Percentiles rank a stretch among this genome's conserved stretches.
These are phyloP conservation scores for Lamprotornis superbus DNA, from an alignment of 2,113 vertebrate genomes.

Conservation along the genomic window DNA sequence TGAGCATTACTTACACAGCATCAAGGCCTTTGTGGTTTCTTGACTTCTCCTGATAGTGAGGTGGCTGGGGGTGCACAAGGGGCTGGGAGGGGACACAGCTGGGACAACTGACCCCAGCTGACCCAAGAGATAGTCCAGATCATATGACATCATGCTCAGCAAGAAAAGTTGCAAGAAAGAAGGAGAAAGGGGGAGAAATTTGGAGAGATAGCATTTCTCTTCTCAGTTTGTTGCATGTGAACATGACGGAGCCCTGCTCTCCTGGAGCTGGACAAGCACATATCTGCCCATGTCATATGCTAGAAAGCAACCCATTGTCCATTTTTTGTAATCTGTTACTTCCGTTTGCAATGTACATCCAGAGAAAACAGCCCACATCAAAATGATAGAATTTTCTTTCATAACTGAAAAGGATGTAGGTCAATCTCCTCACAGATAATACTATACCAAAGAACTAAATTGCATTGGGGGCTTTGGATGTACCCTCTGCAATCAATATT, in stretches of 20 bases:
- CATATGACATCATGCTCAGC: not conserved
- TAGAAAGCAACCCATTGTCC: not conserved
- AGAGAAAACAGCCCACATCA: not conserved
- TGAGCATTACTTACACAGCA: not conserved
- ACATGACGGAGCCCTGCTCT: accelerated
- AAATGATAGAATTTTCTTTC: not conserved
- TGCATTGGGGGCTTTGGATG: not conserved
- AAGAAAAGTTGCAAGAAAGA: not conserved
- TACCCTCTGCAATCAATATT: not conserved
- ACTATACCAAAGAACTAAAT: not conserved
- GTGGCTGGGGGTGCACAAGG: not conserved
- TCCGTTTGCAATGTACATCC: not conserved
- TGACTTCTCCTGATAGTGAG: accelerated
- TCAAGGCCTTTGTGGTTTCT: not conserved
- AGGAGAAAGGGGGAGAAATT: not conserved
- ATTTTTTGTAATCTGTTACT: not conserved
- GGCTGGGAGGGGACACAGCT: accelerated
- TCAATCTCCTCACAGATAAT: not conserved
- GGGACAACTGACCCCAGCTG: not conserved
- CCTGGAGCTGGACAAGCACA: not conserved
- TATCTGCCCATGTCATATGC: not conserved
- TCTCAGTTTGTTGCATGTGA: accelerated
- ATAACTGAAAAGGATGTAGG: not conserved
- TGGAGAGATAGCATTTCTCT: not conserved
- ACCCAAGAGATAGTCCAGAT: not conserved